Evolutionary conservation across 2,113 vertebrate genomes (phyloP), one percentile per base, ranked within the genome.

Genomic region (Myocastor coypus): DNA sequence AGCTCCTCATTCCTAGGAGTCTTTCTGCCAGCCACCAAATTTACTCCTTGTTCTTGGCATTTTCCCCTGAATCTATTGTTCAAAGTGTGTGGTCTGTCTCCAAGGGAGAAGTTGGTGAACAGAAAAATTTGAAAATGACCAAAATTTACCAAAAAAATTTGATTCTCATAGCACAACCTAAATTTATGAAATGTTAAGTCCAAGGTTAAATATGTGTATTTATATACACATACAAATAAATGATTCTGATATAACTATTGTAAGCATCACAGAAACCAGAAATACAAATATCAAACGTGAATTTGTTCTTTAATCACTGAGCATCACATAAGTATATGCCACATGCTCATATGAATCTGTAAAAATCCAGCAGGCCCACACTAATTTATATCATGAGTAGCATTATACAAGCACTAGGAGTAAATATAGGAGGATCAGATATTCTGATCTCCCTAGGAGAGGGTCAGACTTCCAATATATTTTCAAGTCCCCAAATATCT

Each of bases 121-220:
- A 26, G 82, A 88, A 87, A 63, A 42, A 75, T 28, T 52, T 64
- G 87, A 95, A 61, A 69, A 61, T 28, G 66, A 37, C 34, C 82
- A 94, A 89, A 89, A 87, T 37, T 66, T 87, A 83, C 26, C 32
- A 68, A 92, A 63, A 63, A 86, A 71, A 28, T 95, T 87, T 12
- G 87, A 87, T 34, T 87, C 46, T 89, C 42, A 32, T 2, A 73
- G 63, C 19, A 87, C 0, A 85, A 37, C 84, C 37, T 93, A 89
- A 87, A 91, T 78, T 69, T 92, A 89, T 14, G 80, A 75, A 85
- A 75, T 86, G 22, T 88, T 92, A 78, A 93, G 37, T 87, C 55
- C 85, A 94, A 86, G 24, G 22, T 81, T 81, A 28, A 4, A 19
- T 61, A 0, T 64, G 9, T 42, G 3, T 32, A 30, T 84, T 55